phyloP scores from a whole-genome alignment of 2,888 invertebrate genomes.

The Leptinotarsa peninsularis region DNA sequence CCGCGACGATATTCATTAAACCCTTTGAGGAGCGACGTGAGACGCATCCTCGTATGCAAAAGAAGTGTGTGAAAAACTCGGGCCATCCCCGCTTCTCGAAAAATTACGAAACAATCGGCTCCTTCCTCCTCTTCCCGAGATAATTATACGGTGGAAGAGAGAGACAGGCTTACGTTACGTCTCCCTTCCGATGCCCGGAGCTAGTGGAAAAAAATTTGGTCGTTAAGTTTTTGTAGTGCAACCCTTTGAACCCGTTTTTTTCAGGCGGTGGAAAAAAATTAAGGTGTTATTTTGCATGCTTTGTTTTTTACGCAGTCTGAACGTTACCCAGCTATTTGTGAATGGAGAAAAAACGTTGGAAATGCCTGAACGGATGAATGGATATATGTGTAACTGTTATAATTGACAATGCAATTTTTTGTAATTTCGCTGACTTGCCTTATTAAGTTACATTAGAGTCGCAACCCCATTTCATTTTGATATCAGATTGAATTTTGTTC shows the following conservation, averaged over 20 bases:
- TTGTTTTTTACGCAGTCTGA: conserved; percentile 39
- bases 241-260: conserved; percentile 47
- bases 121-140: conserved; percentile 39
- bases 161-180: conserved; percentile 31
- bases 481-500: not conserved
- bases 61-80: conserved; percentile 46
- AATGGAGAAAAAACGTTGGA: conserved; percentile 32
- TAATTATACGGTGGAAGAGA: conserved; percentile 42
- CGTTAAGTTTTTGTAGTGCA: conserved; percentile 45
- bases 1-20: conserved; percentile 58
- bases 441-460: conserved; percentile 4
- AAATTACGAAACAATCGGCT: conserved; percentile 43
- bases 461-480: not conserved
- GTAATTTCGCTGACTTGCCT: conserved; percentile 11
- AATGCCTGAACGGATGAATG: conserved; percentile 19
- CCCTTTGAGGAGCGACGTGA: conserved; percentile 45
- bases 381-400: conserved; percentile 21
- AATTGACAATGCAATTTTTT: conserved; percentile 13
- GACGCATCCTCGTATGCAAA: conserved; percentile 47
- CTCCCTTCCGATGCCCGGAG: conserved; percentile 34
- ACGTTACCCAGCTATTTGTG: conserved; percentile 38
- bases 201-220: conserved; percentile 41
- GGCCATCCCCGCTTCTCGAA: conserved; percentile 31
- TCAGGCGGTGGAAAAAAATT: conserved; percentile 50
- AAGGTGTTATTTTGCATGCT: conserved; percentile 39